Conservation (phyloP, 2,113 vertebrate genomes). For the Carassius auratus region DNA sequence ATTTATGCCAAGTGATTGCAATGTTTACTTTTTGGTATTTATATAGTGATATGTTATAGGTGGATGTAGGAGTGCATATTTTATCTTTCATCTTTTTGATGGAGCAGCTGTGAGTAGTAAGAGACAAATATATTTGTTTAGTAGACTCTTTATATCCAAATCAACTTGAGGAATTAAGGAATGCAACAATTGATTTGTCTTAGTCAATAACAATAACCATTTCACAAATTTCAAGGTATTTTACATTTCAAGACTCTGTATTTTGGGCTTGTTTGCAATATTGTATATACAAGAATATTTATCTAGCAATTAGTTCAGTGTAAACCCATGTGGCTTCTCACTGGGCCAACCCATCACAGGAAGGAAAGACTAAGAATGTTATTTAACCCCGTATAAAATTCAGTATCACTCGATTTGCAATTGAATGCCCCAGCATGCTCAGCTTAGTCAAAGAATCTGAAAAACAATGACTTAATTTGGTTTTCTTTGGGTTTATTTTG, state of each 20-base stretch:
- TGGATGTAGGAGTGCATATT: neutral
- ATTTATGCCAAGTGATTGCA: too few species aligned
- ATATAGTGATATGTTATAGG: neutral
- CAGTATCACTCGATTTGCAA: too few species aligned
- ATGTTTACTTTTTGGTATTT: neutral
- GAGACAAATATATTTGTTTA: too few species aligned
- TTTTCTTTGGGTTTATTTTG: too few species aligned
- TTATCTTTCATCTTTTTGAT: neutral
- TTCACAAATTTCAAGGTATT: too few species aligned
- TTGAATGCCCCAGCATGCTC: too few species aligned
- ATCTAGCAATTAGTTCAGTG: neutral
- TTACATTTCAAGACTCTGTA: neutral
- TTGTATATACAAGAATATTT: neutral
- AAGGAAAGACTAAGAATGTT: neutral
- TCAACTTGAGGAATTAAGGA: too few species aligned
- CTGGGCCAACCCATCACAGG: neutral
- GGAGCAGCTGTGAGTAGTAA: neutral
- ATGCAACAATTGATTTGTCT: too few species aligned
- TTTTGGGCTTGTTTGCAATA: neutral
- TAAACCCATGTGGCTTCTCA: neutral
- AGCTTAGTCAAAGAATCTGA: too few species aligned
- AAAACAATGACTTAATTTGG: too few species aligned
- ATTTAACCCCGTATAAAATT: neutral
- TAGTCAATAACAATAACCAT: too few species aligned
- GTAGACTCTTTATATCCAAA: too few species aligned